Evolutionary conservation across 2,888 invertebrate species (phyloP).

Genomic region (Drosophila stalkeri): DNA sequence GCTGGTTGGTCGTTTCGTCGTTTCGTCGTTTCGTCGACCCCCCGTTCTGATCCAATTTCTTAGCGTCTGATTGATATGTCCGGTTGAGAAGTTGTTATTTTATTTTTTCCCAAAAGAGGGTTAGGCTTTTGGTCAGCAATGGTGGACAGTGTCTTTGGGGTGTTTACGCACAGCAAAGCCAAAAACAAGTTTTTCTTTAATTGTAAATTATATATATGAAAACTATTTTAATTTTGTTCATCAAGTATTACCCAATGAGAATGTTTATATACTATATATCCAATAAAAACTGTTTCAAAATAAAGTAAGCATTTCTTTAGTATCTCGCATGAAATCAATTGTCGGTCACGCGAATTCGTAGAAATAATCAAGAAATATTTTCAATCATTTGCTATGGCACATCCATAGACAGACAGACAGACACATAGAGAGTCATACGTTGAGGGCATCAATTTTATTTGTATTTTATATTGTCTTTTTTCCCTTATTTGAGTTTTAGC

Average conservation of each 20-base stretch:
- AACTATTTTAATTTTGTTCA: background rate
- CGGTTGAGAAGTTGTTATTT: slow-evolving; percentile 23
- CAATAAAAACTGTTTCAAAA: slow-evolving; percentile 29
- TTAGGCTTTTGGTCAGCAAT: slow-evolving; percentile 6
- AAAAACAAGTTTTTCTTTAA: background rate
- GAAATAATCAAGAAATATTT: slow-evolving; percentile 81
- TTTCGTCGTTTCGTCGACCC: slow-evolving; percentile 5
- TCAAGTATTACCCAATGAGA: background rate
- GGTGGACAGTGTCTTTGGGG: slow-evolving; percentile 18
- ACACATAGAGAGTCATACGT: slow-evolving; percentile 26
- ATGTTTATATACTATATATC: background rate
- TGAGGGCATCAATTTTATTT: slow-evolving; percentile 61
- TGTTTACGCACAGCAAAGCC: background rate
- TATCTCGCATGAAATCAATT: slow-evolving; percentile 61
- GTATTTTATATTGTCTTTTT: slow-evolving; percentile 60
- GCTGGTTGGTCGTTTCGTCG: background rate
- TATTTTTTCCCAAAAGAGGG: slow-evolving; percentile 23
- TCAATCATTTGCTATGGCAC: slow-evolving; percentile 52
- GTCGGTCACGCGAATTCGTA: slow-evolving; percentile 55
- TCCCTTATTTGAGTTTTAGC: slow-evolving; percentile 23
- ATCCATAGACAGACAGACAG: slow-evolving; percentile 4
- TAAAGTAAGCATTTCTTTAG: slow-evolving; percentile 30
- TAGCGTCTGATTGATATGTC: slow-evolving; percentile 71
- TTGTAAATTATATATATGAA: background rate
- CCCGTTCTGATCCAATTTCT: slow-evolving; percentile 67